Evolutionary conservation across 2,797 vertebrate species (phyloP).

Genomic region (Coranthus polyacanthus): DNA sequence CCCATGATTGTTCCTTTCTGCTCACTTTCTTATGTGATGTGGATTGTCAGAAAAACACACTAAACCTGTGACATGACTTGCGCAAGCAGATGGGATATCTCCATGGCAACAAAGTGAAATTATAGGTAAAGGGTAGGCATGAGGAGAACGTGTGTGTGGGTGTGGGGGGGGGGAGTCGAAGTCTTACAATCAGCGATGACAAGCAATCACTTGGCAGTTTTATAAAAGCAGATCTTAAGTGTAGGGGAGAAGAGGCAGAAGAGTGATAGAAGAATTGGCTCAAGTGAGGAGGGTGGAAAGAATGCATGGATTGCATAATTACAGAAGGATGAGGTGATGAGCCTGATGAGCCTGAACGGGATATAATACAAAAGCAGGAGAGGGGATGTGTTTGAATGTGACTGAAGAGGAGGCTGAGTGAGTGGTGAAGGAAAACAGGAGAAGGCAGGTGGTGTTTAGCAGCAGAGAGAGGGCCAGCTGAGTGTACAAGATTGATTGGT

Average conservation of each 20-base stretch:
- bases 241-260: conserved; percentile 35
- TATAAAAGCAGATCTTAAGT: conserved; percentile 53
- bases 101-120: conserved; percentile 66
- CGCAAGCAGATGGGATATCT: conserved; percentile 44
- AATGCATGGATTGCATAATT: conserved; percentile 65
- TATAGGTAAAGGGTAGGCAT: conserved; percentile 45
- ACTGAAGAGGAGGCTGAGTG: conserved; percentile 46
- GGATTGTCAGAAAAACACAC: conserved; percentile 43
- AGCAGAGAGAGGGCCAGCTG: conserved; percentile 48
- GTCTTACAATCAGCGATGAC: conserved; percentile 72
- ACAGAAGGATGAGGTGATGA: conserved; percentile 52
- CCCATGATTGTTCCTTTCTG: conserved; percentile 34
- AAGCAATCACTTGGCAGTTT: conserved; percentile 73
- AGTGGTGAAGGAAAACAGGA: conserved; percentile 45
- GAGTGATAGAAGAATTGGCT: conserved; percentile 55
- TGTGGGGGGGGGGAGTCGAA: conserved; percentile 37
- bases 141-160: conserved; percentile 22
- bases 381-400: conserved; percentile 36
- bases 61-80: conserved; percentile 46
- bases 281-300: conserved; percentile 38
- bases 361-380: conserved; percentile 53
- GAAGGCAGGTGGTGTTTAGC: conserved; percentile 64
- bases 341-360: conserved; percentile 64
- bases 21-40: conserved; percentile 18
- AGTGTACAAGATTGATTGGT: conserved; percentile 80